phyloP scores from a whole-genome alignment of 35 echinoderm and acorn worm species.

The Holothuria glaberrima region DNA sequence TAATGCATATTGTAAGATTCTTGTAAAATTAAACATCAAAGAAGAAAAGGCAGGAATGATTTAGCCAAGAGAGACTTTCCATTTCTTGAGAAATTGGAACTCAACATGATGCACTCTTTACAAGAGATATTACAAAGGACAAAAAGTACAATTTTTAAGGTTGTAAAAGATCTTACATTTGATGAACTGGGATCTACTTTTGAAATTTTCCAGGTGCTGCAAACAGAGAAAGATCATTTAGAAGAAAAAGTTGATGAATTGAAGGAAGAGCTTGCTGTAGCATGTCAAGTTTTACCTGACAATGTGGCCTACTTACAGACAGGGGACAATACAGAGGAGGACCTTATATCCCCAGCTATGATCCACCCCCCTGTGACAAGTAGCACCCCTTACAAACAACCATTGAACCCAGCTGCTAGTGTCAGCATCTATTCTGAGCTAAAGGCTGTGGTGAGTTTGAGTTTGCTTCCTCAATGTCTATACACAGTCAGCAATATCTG shows the following conservation, averaged over 20 bases:
- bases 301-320: constrained; percentile 30
- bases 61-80: too few relatives aligned
- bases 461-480: not conserved
- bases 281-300: constrained; percentile 42
- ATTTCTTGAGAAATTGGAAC: too few relatives aligned
- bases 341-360: constrained; percentile 12
- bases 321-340: not conserved
- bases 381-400: constrained; percentile 48
- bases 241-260: constrained; percentile 45
- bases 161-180: too few relatives aligned
- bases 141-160: too few relatives aligned
- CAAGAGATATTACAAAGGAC: too few relatives aligned
- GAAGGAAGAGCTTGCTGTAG: constrained; percentile 28
- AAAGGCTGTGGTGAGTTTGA: constrained; percentile 47
- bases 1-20: too few relatives aligned
- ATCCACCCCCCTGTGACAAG: constrained; percentile 20
- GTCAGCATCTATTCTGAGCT: constrained; percentile 45
- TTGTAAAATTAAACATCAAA: too few relatives aligned
- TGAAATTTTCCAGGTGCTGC: constrained; percentile 3
- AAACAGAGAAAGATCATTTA: constrained; percentile 51
- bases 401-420: constrained; percentile 10
- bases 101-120: too few relatives aligned
- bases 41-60: too few relatives aligned
- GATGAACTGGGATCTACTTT: not conserved
- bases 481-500: too few relatives aligned